phyloP scores from a whole-genome alignment of 2,888 invertebrate species.

The Erebia epiphron region DNA sequence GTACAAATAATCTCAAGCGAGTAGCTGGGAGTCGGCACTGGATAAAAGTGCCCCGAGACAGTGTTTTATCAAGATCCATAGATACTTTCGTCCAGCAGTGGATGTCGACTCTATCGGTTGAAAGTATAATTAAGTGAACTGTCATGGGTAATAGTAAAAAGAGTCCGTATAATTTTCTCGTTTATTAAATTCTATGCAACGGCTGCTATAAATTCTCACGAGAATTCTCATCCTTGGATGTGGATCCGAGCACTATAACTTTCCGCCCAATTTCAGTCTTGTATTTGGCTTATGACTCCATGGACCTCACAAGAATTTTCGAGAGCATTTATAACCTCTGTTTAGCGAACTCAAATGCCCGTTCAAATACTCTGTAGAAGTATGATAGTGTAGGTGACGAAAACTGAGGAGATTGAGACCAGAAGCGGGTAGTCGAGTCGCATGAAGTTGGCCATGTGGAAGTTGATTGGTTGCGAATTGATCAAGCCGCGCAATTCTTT shows the following conservation, averaged over 20 bases:
- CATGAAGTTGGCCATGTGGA: constrained; percentile 63
- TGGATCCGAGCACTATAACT: not conserved
- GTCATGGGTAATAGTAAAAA: too few relatives aligned
- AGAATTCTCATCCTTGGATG: not conserved
- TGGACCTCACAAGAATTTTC: not conserved
- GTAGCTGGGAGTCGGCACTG: too few relatives aligned
- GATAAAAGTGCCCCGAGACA: too few relatives aligned
- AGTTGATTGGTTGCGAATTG: constrained; percentile 54
- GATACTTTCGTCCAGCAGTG: too few relatives aligned
- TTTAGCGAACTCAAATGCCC: not conserved
- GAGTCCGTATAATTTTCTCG: not conserved
- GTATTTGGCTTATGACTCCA: not conserved
- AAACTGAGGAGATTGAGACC: constrained; percentile 62
- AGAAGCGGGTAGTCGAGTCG: constrained; percentile 60
- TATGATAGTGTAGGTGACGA: constrained; percentile 70
- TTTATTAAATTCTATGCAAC: not conserved
- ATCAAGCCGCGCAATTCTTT: constrained; percentile 54
- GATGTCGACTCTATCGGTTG: too few relatives aligned
- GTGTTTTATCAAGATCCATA: too few relatives aligned
- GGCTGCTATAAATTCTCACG: not conserved
- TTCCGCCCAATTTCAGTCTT: too few relatives aligned
- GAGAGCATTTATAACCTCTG: not conserved
- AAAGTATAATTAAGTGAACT: too few relatives aligned
- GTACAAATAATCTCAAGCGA: too few relatives aligned
- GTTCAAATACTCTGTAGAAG: constrained; percentile 55